Base-by-base conservation (phyloP, 2,888 invertebrate genomes). In the Nipponacmea schrenckii region DNA sequence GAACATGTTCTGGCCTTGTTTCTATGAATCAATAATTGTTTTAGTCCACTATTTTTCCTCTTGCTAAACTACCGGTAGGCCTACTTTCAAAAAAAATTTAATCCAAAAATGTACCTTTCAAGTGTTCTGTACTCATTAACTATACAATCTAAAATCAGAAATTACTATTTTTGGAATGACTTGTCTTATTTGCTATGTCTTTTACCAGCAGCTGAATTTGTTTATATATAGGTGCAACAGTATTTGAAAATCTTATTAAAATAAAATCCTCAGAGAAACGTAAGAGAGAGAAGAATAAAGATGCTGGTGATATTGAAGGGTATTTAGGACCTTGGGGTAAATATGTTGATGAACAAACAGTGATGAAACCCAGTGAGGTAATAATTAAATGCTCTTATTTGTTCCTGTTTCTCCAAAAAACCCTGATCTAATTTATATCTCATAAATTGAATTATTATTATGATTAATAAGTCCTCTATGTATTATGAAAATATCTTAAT, bases 291-390 rank as follows among this genome's bases (percentile, higher is more conserved):
- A 94, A 93, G 88, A 99, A 99, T 90, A 93, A 94, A 84, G 93
- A 97, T 83, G 94, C 99, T 0, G 91, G 93, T 24, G 98, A 99
- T 90, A 92, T 99, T 27, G 96, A 94, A 62, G 98, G 98, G 0
- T 99, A 97, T 87, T 91, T 97, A 0, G 99, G 98, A 0, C 99
- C 99, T 0, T 99, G 99, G 99, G 98, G 96, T 71, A 95, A 95
- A 69, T 99, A 92, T 89, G 92, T 93, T 12, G 96, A 97, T 85
- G 98, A 99, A 89, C 92, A 93, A 83, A 93, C 94, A 70, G 91
- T 96, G 0, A 93, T 96, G 85, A 95, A 94, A 87, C 99, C 99
- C 0, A 93, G 94, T 72, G 96, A 96, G 72, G 92, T 91, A 84
- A 62, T 70, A 50, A 27, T n/a, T 24, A 56, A 39, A 64, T 14